Conservation (phyloP, 2,797 vertebrate genomes). For the Propithecus perrieri region DNA sequence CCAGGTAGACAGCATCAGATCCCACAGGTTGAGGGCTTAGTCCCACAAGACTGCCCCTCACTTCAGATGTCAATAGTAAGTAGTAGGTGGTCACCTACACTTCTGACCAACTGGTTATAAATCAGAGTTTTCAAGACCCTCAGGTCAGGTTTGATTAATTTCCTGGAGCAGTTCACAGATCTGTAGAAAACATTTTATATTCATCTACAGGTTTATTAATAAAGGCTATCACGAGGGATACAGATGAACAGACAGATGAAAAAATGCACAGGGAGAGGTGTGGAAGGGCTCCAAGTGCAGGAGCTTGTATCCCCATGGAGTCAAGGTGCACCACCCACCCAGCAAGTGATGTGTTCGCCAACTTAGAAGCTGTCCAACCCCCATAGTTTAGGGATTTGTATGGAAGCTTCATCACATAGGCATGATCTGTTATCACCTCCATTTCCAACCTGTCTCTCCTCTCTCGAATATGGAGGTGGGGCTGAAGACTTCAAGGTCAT, state of each 20-base stretch:
- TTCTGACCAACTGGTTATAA: neutral
- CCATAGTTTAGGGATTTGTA: neutral
- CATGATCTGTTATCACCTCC: neutral
- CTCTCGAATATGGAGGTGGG: no score
- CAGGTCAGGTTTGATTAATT: neutral
- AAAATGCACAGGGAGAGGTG: neutral
- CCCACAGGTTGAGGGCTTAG: neutral
- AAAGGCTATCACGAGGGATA: neutral
- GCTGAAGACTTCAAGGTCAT: neutral
- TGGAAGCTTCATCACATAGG: neutral
- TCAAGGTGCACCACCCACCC: neutral
- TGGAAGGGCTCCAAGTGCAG: rapidly evolving
- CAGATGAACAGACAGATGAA: neutral
- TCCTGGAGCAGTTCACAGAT: neutral
- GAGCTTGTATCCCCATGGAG: neutral
- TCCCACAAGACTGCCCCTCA: neutral
- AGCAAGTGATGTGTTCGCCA: neutral
- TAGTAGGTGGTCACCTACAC: neutral
- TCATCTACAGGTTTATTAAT: neutral
- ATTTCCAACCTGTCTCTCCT: neutral
- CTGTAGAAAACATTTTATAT: neutral
- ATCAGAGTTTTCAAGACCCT: neutral
- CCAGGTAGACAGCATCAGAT: neutral
- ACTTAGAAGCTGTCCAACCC: neutral
- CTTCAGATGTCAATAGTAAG: neutral